Conservation (phyloP, 2,113 vertebrate genomes). For the Hydrochoerus hydrochaeris region DNA sequence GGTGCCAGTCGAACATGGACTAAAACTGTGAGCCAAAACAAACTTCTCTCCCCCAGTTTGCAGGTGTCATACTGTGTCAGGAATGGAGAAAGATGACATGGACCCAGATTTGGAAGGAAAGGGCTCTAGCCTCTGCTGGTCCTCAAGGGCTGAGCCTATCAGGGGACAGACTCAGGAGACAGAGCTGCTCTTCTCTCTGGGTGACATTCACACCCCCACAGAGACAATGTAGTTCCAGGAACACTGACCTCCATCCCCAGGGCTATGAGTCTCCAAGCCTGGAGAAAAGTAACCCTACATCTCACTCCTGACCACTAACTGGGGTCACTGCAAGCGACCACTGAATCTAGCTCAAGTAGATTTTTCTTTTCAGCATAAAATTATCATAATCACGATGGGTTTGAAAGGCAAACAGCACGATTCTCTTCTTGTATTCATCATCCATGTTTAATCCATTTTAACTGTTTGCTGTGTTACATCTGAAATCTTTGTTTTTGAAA, state of each 20-base stretch:
- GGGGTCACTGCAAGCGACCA: not conserved
- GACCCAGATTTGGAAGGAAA: not conserved
- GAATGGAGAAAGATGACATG: accelerated
- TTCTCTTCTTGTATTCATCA: too few species aligned
- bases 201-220: accelerated
- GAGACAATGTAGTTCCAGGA: accelerated
- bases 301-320: not conserved
- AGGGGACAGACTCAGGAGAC: not conserved
- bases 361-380: too few species aligned
- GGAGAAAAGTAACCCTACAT: not conserved
- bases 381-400: too few species aligned
- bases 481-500: too few species aligned
- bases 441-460: too few species aligned
- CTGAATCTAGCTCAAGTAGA: not conserved
- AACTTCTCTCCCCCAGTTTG: not conserved
- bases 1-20: not conserved
- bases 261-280: not conserved
- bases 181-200: not conserved
- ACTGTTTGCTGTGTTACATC: too few species aligned
- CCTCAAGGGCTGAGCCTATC: too few species aligned
- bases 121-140: accelerated
- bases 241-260: not conserved
- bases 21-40: not conserved
- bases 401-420: too few species aligned
- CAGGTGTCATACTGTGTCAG: not conserved